Percentiles rank a stretch among this genome's conserved stretches.
phyloP scores from a whole-genome alignment of 1,140 invertebrate species.

The Apis laboriosa region DNA sequence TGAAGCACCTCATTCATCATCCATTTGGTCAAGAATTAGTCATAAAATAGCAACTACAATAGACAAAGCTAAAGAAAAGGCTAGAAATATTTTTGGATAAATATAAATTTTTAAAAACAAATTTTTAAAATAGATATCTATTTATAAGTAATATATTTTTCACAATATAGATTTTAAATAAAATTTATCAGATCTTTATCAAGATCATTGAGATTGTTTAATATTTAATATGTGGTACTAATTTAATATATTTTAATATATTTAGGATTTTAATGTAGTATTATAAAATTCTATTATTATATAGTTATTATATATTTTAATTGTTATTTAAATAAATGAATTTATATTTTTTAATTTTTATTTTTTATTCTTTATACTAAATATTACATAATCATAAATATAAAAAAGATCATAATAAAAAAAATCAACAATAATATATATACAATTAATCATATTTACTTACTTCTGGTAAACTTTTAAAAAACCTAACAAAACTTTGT shows the following conservation, averaged over 20 bases:
- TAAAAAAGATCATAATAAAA: background rate
- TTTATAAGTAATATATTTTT: constrained; percentile 39
- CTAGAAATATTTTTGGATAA: constrained; percentile 80
- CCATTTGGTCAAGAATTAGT: constrained; percentile 82
- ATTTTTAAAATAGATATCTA: constrained; percentile 47
- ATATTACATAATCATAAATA: background rate
- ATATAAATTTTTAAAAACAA: constrained; percentile 45
- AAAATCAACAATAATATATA: constrained; percentile 4
- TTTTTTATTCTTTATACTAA: background rate
- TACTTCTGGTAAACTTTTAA: constrained; percentile 83
- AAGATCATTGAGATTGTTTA: constrained; percentile 4
- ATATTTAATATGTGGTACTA: constrained; percentile 25
- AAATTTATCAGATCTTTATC: background rate
- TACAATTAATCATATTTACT: constrained; percentile 61
- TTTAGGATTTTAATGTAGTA: constrained; percentile 23
- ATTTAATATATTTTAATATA: constrained; percentile 1
- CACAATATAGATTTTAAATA: background rate
- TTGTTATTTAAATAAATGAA: constrained; percentile 53
- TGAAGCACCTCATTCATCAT: constrained; percentile 71
- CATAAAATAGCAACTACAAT: constrained; percentile 77
- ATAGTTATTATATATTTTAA: constrained; percentile 28
- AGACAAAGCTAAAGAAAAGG: constrained; percentile 81
- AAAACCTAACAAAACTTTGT: constrained; percentile 83
- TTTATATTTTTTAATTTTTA: constrained; percentile 27
- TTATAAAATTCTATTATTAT: constrained; percentile 47